Percentiles rank a stretch among this genome's conserved stretches.
These are phyloP conservation scores for Tenthredo scrophulariae DNA, from an alignment of 2,888 invertebrate genomes.

Conservation along the genomic window DNA sequence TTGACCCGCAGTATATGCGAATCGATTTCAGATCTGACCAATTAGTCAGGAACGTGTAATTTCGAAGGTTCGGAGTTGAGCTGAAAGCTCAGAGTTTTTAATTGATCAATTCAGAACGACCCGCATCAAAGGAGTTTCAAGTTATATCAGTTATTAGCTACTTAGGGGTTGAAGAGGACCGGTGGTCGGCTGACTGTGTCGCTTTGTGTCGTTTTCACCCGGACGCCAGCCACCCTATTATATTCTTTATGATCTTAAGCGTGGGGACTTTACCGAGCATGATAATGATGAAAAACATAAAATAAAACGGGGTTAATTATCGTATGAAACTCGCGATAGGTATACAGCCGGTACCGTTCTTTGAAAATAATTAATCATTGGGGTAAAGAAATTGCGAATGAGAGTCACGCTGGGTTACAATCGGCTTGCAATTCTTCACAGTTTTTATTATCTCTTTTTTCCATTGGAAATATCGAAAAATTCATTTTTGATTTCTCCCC, in stretches of 20 bases:
- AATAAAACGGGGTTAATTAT: neutral
- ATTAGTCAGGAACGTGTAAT: constrained; percentile 10
- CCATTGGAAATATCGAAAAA: neutral
- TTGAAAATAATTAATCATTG: constrained; percentile 7
- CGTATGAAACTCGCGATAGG: neutral
- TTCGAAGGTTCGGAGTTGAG: neutral
- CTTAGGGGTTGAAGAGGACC: constrained; percentile 20
- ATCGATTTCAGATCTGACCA: constrained; percentile 16
- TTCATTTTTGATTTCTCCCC: neutral
- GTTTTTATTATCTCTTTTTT: neutral
- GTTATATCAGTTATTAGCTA: constrained; percentile 33
- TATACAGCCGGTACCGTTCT: neutral
- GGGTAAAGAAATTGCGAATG: neutral
- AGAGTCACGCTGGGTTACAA: neutral
- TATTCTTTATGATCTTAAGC: constrained; percentile 3
- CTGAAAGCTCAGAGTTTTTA: neutral
- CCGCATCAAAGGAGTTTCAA: constrained; percentile 28
- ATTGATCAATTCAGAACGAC: constrained; percentile 27
- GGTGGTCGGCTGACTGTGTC: neutral
- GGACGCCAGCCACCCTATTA: constrained; percentile 15
- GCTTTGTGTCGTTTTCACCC: constrained; percentile 33
- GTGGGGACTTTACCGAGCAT: neutral
- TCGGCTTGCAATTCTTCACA: neutral
- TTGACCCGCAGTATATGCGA: neutral
- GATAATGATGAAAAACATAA: neutral